Conservation (phyloP, 2,888 invertebrate genomes). For the Balanococcus diminutus region DNA sequence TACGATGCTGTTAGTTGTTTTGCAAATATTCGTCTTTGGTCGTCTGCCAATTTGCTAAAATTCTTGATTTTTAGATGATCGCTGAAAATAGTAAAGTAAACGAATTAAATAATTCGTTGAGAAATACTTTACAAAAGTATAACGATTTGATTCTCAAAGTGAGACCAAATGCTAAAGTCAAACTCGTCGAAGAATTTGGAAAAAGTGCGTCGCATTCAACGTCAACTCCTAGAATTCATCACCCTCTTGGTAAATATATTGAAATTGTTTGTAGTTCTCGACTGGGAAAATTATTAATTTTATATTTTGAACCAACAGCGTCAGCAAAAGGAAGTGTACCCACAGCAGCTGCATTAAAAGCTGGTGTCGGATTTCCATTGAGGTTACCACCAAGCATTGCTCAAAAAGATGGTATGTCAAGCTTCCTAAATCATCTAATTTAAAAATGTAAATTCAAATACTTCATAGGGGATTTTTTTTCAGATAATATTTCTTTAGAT, state of each 20-base stretch:
- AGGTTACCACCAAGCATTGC: slow-evolving; percentile 58
- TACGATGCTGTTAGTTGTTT: slow-evolving; percentile 63
- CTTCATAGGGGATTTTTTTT: neutral
- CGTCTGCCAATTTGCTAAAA: neutral
- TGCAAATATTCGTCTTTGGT: neutral
- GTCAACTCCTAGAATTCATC: slow-evolving; percentile 42
- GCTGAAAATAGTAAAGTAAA: slow-evolving; percentile 72
- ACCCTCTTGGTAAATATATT: slow-evolving; percentile 59
- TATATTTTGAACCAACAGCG: neutral
- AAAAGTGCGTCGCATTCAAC: slow-evolving; percentile 53
- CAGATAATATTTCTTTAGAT: slow-evolving; percentile 59
- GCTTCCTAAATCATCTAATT: neutral
- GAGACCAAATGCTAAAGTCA: slow-evolving; percentile 59
- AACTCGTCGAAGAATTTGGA: slow-evolving; percentile 57
- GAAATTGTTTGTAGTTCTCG: too few relatives aligned
- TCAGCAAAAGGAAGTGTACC: slow-evolving; percentile 65
- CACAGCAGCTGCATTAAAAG: slow-evolving; percentile 82
- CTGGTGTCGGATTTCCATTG: slow-evolving; percentile 84
- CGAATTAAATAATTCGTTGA: slow-evolving; percentile 67
- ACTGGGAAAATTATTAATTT: neutral
- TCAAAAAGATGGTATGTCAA: slow-evolving; percentile 33
- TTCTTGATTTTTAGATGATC: slow-evolving; percentile 61
- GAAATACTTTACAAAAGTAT: slow-evolving; percentile 68
- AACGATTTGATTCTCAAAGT: slow-evolving; percentile 58
- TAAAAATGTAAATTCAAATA: neutral